Conservation (phyloP, 2,888 invertebrate species). For the Alloplasta piceator region DNA sequence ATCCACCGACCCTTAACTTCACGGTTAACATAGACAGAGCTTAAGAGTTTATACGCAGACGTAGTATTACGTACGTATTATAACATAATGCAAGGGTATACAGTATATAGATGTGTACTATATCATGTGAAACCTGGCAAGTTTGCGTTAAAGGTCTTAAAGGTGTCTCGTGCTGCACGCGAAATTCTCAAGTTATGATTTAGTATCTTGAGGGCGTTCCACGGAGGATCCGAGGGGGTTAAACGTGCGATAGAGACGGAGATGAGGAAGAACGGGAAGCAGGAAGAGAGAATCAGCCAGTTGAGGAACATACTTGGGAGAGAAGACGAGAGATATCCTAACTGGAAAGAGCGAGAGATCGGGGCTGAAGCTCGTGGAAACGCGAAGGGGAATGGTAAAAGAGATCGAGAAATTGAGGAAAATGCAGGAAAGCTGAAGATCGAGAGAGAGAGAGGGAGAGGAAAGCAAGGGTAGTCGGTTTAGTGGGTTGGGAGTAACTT, state of each 20-base stretch:
- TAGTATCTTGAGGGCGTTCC: conserved; percentile 74
- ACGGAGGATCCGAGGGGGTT: conserved; percentile 56
- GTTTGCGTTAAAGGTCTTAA: conserved; percentile 77
- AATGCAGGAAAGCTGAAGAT: conserved; percentile 64
- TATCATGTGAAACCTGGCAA: conserved; percentile 59
- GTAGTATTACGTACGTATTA: conserved; percentile 22
- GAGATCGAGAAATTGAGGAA: conserved; percentile 69
- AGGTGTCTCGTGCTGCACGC: conserved; percentile 76
- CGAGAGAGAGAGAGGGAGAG: conserved; percentile 64
- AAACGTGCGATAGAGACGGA: conserved; percentile 48
- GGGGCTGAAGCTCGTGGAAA: conserved; percentile 43
- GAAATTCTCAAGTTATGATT: conserved; percentile 82
- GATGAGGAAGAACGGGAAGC: conserved; percentile 58
- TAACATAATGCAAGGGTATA: conserved; percentile 29
- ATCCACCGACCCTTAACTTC: conserved; percentile 53
- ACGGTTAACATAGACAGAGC: background rate
- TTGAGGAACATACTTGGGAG: conserved; percentile 42
- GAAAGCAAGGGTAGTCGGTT: conserved; percentile 59
- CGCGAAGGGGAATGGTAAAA: conserved; percentile 55
- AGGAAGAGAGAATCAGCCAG: conserved; percentile 50
- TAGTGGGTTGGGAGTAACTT: conserved; percentile 76
- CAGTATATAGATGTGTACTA: conserved; percentile 14
- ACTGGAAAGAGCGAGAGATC: conserved; percentile 29
- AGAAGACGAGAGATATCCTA: conserved; percentile 43
- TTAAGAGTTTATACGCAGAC: conserved; percentile 3